Evolutionary conservation across 2,888 invertebrate species (phyloP).

Genomic region (Oscheius myriophilus): DNA sequence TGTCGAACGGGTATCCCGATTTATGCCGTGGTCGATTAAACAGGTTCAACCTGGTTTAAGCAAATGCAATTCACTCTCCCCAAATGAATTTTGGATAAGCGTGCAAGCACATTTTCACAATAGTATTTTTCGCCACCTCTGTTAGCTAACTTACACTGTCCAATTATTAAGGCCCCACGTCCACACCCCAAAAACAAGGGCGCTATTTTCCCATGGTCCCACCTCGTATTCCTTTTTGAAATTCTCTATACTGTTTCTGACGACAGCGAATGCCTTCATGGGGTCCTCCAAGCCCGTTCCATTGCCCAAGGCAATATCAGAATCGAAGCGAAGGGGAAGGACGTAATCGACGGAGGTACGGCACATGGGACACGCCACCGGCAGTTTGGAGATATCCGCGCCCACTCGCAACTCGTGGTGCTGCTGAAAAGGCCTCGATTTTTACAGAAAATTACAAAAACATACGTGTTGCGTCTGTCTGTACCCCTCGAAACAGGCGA

Average conservation of each 20-base stretch:
- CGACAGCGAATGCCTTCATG: neutral
- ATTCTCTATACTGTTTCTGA: neutral
- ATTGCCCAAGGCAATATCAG: conserved; percentile 20
- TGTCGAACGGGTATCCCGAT: no score
- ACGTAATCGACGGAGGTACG: conserved; percentile 50
- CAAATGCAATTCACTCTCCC: no score
- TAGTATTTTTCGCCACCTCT: no score
- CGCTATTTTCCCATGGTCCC: neutral
- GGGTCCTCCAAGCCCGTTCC: neutral
- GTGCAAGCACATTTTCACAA: no score
- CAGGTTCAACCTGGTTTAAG: no score
- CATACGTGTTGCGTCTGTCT: conserved; percentile 78
- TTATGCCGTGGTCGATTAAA: no score
- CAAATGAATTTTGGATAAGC: no score
- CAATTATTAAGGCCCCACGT: no score
- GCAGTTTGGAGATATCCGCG: neutral
- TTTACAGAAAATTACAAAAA: neutral
- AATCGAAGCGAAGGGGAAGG: conserved; percentile 49
- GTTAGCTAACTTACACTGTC: no score
- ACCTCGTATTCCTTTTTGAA: neutral
- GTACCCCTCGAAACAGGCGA: conserved; percentile 91
- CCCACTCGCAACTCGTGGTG: neutral
- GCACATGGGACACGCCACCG: conserved; percentile 53
- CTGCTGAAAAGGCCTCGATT: neutral
- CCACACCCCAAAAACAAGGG: no score